Evolutionary conservation across 2,888 invertebrate genomes (phyloP).

Genomic region (Cylindroiulus punctatus): DNA sequence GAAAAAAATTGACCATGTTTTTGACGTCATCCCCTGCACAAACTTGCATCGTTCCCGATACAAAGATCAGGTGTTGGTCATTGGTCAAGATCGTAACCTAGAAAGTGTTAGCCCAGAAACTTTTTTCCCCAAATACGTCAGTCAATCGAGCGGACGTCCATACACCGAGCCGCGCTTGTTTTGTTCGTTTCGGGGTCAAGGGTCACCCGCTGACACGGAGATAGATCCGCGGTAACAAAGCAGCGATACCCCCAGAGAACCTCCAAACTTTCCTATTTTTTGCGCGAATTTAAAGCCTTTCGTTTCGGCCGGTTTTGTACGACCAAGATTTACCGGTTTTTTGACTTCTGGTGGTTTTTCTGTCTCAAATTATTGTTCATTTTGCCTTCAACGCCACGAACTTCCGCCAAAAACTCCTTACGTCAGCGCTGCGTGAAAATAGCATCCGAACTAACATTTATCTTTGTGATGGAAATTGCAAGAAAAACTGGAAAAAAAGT

Average conservation of each 20-base stretch:
- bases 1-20: no score
- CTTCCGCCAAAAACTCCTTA: not conserved
- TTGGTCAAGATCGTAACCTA: slow-evolving; percentile 43
- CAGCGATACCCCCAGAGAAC: not conserved
- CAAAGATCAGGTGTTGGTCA: slow-evolving; percentile 47
- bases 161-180: not conserved
- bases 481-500: not conserved
- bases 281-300: slow-evolving; percentile 17
- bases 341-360: slow-evolving; percentile 1
- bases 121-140: slow-evolving; percentile 35
- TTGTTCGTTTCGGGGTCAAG: not conserved
- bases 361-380: not conserved
- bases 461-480: not conserved
- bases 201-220: not conserved
- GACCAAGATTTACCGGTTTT: slow-evolving; percentile 38
- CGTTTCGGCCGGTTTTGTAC: not conserved
- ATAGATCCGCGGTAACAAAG: not conserved
- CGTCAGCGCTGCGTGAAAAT: not conserved
- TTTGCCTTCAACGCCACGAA: slow-evolving; percentile 1
- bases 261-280: slow-evolving; percentile 28
- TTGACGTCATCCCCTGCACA: no score
- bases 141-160: not conserved
- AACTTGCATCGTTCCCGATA: not conserved
- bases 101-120: slow-evolving; percentile 42
- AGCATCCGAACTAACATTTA: not conserved